These are phyloP conservation scores for Elmis aenea DNA, from an alignment of 2,888 invertebrate species.

Conservation along the genomic window DNA sequence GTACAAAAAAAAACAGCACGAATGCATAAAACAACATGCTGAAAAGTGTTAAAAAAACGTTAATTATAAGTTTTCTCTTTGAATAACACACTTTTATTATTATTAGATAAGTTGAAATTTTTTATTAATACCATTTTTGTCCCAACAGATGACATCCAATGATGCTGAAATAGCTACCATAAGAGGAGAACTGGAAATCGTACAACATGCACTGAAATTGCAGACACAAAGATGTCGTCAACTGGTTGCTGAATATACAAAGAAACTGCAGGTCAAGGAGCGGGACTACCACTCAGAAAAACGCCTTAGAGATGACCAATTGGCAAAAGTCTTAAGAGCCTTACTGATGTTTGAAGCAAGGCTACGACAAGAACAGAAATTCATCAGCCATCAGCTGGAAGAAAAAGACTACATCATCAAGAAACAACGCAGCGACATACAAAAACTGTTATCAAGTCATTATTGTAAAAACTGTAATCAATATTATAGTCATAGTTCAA, in stretches of 20 bases:
- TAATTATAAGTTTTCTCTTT: no score
- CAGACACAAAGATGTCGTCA: slow-evolving; percentile 64
- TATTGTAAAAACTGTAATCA: slow-evolving; percentile 46
- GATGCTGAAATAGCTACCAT: slow-evolving; percentile 57
- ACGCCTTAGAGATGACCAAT: slow-evolving; percentile 63
- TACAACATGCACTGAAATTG: slow-evolving; percentile 60
- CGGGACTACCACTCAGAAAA: slow-evolving; percentile 58
- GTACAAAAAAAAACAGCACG: no score
- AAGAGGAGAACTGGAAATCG: slow-evolving; percentile 61
- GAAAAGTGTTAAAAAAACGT: no score
- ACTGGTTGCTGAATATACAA: slow-evolving; percentile 60
- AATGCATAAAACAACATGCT: no score
- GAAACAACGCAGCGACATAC: slow-evolving; percentile 64
- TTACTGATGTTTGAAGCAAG: slow-evolving; percentile 68
- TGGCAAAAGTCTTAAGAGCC: slow-evolving; percentile 65
- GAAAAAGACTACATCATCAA: slow-evolving; percentile 70
- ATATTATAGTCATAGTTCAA: slow-evolving; percentile 35
- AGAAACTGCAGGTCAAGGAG: slow-evolving; percentile 56
- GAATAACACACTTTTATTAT: no score
- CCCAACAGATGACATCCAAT: slow-evolving; percentile 61
- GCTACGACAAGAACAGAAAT: slow-evolving; percentile 67
- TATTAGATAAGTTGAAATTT: background rate
- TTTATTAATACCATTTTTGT: slow-evolving; percentile 27
- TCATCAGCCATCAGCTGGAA: slow-evolving; percentile 61
- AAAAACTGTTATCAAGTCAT: slow-evolving; percentile 54